phyloP scores from a whole-genome alignment of 2,797 vertebrate species.

The Scyliorhinus canicula region DNA sequence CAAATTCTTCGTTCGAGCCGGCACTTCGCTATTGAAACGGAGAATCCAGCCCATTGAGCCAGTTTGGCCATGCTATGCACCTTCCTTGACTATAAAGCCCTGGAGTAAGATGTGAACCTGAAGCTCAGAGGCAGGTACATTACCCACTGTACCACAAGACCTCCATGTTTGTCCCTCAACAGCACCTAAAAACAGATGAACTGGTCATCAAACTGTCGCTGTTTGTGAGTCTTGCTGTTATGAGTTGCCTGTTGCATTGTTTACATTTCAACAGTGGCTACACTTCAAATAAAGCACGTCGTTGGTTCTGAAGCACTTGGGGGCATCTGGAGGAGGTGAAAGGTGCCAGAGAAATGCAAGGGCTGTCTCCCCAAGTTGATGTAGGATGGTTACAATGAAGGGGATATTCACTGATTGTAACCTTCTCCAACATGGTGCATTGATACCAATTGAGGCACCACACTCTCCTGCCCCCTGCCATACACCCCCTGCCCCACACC shows the following conservation, averaged over 20 bases:
- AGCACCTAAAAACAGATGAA: background rate
- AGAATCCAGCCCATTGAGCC: too few species aligned
- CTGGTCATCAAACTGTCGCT: background rate
- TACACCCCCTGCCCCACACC: too few species aligned
- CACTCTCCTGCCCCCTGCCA: too few species aligned
- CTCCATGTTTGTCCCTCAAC: background rate
- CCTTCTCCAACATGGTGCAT: background rate
- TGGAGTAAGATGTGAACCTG: too few species aligned
- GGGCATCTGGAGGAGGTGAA: background rate
- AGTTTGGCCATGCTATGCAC: too few species aligned
- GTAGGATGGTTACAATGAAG: background rate
- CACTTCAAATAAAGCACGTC: background rate
- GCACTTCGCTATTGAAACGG: too few species aligned
- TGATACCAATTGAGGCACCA: background rate
- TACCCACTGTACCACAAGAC: too few species aligned
- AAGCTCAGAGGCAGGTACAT: too few species aligned
- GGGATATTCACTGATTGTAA: background rate
- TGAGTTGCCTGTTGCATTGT: background rate
- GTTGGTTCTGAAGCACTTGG: background rate
- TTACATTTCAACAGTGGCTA: background rate
- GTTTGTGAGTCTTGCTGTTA: background rate
- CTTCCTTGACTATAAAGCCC: too few species aligned
- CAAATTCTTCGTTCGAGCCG: too few species aligned
- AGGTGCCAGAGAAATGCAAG: background rate
- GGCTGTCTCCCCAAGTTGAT: background rate